A percentile compares a stretch with the other conserved stretches of the same genome.
Evolutionary conservation across 1,140 invertebrate genomes (phyloP).

Genomic region (Drosophila pallidifrons): DNA sequence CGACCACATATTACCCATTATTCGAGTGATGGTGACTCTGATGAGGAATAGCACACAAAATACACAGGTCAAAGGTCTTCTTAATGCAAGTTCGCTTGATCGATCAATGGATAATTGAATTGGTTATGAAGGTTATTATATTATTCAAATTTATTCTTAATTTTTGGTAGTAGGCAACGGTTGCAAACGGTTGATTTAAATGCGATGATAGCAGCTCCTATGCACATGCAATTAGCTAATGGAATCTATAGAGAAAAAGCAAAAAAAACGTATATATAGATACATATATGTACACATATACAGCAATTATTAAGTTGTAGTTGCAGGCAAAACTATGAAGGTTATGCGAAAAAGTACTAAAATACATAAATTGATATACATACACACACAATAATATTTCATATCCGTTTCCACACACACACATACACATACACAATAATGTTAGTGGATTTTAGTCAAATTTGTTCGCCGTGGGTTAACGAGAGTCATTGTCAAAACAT

Average conservation of each 20-base stretch:
- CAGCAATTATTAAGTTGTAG: conserved; percentile 65
- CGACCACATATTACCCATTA: conserved; percentile 89
- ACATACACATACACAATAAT: conserved; percentile 56
- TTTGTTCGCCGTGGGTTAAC: conserved; percentile 59
- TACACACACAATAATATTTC: conserved; percentile 60
- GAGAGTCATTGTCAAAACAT: conserved; percentile 54
- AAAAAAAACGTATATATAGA: conserved; percentile 24
- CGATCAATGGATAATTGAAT: conserved; percentile 36
- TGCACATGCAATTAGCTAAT: conserved; percentile 71
- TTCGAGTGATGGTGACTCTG: conserved; percentile 95
- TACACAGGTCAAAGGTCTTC: conserved; percentile 34
- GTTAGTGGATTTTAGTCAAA: conserved; percentile 79
- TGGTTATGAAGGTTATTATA: conserved; percentile 36
- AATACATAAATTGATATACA: conserved; percentile 53
- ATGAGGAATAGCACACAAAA: conserved; percentile 89
- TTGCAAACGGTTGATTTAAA: conserved; percentile 37
- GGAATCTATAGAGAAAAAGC: conserved; percentile 56
- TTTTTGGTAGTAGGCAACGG: conserved; percentile 41
- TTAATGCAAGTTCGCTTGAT: conserved; percentile 43
- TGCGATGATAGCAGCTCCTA: conserved; percentile 55
- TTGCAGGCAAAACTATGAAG: conserved; percentile 57
- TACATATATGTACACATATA: conserved; percentile 28
- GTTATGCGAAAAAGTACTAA: conserved; percentile 58
- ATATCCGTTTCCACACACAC: conserved; percentile 77
- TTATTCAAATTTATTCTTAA: conserved; percentile 32